Conservation (phyloP, 1,140 invertebrate genomes). For the Saccostrea echinata region DNA sequence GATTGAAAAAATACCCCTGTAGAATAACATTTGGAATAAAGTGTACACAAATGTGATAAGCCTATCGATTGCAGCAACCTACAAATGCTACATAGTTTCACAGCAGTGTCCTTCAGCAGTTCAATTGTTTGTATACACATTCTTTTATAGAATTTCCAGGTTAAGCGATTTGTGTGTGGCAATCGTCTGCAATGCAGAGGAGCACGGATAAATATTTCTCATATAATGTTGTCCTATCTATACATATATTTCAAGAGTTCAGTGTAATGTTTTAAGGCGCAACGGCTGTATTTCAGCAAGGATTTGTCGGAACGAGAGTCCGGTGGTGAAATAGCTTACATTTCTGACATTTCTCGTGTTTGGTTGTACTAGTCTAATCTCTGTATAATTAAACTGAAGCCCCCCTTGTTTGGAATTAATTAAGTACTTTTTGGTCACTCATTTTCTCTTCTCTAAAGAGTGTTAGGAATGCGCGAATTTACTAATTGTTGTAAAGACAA, state of each 20-base stretch:
- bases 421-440: too few relatives aligned
- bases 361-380: neutral
- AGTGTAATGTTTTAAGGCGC: neutral
- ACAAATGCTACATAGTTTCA: neutral
- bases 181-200: neutral
- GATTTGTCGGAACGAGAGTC: neutral
- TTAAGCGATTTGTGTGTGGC: constrained; percentile 11
- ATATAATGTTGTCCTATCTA: neutral
- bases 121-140: neutral
- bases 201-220: constrained; percentile 13
- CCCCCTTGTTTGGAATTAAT: too few relatives aligned
- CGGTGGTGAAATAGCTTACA: neutral
- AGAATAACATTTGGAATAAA: neutral
- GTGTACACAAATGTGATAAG: neutral
- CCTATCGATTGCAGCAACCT: neutral
- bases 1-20: neutral
- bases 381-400: too few relatives aligned
- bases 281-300: neutral
- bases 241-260: constrained; percentile 8
- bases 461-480: too few relatives aligned
- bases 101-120: neutral
- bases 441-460: too few relatives aligned
- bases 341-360: neutral
- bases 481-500: neutral
- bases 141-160: neutral